phyloP scores from a whole-genome alignment of 1,140 invertebrate genomes.

The Steinernema feltiae region DNA sequence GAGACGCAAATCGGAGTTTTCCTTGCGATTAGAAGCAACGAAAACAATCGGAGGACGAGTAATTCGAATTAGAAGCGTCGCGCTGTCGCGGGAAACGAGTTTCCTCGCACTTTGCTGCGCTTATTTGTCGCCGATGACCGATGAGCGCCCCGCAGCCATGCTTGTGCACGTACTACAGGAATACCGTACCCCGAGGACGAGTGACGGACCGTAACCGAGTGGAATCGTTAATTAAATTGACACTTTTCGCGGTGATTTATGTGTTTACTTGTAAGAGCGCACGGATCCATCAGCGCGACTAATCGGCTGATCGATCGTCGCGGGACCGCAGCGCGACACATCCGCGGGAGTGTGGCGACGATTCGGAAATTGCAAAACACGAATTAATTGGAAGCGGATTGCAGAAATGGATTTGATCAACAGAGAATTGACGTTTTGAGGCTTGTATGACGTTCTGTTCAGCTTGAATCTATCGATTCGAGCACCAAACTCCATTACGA shows the following conservation, averaged over 20 bases:
- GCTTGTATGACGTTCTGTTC: too few species aligned
- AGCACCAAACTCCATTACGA: too few species aligned
- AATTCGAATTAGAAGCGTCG: not conserved
- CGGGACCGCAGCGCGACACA: not conserved
- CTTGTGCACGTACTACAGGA: too few species aligned
- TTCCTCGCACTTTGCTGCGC: not conserved
- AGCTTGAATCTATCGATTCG: too few species aligned
- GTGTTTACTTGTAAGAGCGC: not conserved
- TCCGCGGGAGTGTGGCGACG: not conserved
- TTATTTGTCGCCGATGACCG: not conserved
- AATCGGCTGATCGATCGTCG: slow-evolving; percentile 11
- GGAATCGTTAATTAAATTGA: not conserved
- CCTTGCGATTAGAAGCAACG: not conserved
- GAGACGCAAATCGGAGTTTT: not conserved
- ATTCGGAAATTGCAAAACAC: not conserved
- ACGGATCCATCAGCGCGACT: not conserved
- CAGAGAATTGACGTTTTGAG: too few species aligned
- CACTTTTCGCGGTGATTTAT: not conserved
- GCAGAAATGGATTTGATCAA: too few species aligned
- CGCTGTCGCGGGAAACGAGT: not conserved
- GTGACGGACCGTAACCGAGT: not conserved
- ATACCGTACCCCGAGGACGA: too few species aligned
- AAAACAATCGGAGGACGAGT: not conserved
- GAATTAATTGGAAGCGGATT: not conserved
- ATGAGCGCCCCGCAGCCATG: too few species aligned